These are phyloP conservation scores for Peromyscus attwateri DNA, from an alignment of 2,797 vertebrate species.

Conservation along the genomic window DNA sequence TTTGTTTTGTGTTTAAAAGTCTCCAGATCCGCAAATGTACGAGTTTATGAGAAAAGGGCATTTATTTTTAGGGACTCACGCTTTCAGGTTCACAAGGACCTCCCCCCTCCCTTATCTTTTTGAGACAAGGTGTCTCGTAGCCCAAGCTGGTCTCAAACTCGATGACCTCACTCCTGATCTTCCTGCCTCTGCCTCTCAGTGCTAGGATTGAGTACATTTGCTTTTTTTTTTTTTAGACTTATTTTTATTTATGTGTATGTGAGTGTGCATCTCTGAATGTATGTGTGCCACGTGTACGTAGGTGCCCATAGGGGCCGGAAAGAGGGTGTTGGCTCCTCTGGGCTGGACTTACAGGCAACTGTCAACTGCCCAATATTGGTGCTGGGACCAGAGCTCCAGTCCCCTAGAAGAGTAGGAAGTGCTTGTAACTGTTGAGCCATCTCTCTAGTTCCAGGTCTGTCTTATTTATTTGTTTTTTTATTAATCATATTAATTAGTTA, in stretches of 20 bases:
- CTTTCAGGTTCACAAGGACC: neutral
- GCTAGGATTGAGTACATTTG: neutral
- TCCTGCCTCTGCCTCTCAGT: neutral
- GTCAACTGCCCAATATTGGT: neutral
- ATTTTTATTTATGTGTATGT: neutral
- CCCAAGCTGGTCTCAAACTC: neutral
- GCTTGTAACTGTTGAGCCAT: neutral
- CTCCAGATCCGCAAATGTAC: neutral
- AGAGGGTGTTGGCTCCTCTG: neutral
- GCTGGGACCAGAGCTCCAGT: too few species aligned
- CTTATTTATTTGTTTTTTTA: neutral
- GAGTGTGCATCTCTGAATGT: neutral
- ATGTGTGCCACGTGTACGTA: neutral
- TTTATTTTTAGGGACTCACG: neutral
- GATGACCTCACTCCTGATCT: neutral
- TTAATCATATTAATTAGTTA: neutral
- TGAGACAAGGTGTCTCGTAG: neutral
- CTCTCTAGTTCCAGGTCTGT: neutral
- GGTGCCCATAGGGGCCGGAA: neutral
- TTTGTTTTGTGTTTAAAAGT: neutral
- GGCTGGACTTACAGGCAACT: too few species aligned
- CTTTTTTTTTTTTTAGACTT: neutral
- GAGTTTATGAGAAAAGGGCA: neutral
- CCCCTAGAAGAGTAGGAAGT: neutral
- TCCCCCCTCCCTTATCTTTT: too few species aligned